Conservation (phyloP, 2,888 invertebrate genomes). For the Lobophora halterata region DNA sequence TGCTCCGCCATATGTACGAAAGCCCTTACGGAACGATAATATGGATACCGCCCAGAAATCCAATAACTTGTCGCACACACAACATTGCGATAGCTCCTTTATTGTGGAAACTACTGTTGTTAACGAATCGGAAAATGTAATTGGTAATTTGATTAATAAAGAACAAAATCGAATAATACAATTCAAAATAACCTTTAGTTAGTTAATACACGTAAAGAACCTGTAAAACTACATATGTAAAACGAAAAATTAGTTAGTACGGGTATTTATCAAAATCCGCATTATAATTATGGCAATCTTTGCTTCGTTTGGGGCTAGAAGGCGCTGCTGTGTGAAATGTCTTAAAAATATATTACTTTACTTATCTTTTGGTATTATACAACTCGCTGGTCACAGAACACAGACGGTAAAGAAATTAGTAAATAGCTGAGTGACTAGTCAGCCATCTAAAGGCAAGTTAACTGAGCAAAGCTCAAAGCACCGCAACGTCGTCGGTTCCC, state of each 20-base stretch:
- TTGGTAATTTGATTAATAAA: neutral
- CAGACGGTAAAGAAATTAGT: conserved; percentile 21
- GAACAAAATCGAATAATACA: no score
- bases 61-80: neutral
- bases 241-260: no score
- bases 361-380: neutral
- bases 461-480: conserved; percentile 17
- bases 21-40: conserved; percentile 6
- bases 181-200: no score
- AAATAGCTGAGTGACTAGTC: conserved; percentile 19
- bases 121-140: neutral
- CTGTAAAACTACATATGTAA: no score
- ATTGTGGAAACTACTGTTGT: neutral
- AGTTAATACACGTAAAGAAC: no score
- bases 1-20: no score
- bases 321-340: no score
- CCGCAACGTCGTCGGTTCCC: conserved; percentile 4
- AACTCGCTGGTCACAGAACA: conserved; percentile 6
- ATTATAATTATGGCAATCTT: no score
- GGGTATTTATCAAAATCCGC: no score
- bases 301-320: no score
- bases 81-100: conserved; percentile 3
- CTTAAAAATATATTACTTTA: no score
- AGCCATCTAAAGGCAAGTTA: conserved; percentile 16
- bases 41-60: conserved; percentile 3